Conservation (phyloP, 1,140 invertebrate genomes). For the Caerostris darwini region DNA sequence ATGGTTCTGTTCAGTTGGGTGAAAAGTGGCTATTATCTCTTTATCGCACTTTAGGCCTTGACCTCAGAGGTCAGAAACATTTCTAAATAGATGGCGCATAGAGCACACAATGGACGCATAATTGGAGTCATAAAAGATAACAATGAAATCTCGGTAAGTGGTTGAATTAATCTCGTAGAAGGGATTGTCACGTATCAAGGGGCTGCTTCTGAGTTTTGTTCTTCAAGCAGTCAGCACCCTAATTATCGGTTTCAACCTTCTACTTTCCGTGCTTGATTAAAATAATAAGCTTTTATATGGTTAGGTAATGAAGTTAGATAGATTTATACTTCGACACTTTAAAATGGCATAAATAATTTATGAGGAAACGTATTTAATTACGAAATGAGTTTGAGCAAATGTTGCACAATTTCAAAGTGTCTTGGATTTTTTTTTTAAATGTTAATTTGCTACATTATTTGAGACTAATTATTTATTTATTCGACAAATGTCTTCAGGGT, state of each 20-base stretch:
- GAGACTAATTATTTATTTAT: too few species aligned
- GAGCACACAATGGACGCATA: slow-evolving; percentile 61
- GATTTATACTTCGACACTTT: neutral
- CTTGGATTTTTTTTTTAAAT: too few species aligned
- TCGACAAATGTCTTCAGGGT: too few species aligned
- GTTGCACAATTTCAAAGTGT: too few species aligned
- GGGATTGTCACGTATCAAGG: neutral
- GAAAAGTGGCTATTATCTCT: slow-evolving; percentile 73
- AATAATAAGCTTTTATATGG: neutral
- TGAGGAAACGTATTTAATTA: neutral
- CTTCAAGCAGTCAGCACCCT: neutral
- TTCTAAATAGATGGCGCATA: slow-evolving; percentile 62
- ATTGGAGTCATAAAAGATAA: slow-evolving; percentile 73
- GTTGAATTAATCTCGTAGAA: slow-evolving; percentile 39
- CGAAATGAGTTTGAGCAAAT: too few species aligned
- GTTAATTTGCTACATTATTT: too few species aligned
- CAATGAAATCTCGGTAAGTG: slow-evolving; percentile 63
- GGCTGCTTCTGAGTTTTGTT: neutral
- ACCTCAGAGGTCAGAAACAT: slow-evolving; percentile 57
- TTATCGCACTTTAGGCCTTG: slow-evolving; percentile 55
- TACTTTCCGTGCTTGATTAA: neutral
- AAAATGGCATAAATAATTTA: neutral
- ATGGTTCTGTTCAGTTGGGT: slow-evolving; percentile 66
- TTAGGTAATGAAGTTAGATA: neutral
- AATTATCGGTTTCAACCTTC: neutral